A percentile compares a stretch with the other conserved stretches of the same genome.
These are phyloP conservation scores for Phataginus tetradactyla DNA, from an alignment of 2,797 vertebrate species.

Conservation along the genomic window DNA sequence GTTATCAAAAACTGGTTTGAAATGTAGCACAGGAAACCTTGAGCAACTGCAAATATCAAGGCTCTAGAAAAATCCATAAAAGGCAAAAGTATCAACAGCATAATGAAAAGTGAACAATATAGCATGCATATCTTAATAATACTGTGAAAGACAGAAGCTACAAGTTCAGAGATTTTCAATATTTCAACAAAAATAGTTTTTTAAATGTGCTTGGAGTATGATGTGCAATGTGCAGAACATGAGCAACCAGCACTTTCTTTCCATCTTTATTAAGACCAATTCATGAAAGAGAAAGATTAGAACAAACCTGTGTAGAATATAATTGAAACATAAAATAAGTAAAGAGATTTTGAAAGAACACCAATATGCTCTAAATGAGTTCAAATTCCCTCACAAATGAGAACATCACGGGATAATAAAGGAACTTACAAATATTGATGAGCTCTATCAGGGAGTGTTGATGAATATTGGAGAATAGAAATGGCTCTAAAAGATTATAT, in stretches of 20 bases:
- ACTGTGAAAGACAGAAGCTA: background rate
- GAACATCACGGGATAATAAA: background rate
- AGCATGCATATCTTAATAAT: background rate
- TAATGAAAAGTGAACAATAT: background rate
- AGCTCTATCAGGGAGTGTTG: background rate
- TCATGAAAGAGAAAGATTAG: background rate
- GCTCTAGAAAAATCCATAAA: background rate
- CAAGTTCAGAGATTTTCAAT: background rate
- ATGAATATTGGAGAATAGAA: background rate
- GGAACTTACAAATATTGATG: background rate
- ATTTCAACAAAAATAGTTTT: background rate
- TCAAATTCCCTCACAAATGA: constrained; percentile 24
- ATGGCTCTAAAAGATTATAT: background rate
- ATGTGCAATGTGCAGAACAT: background rate
- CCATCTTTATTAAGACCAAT: background rate
- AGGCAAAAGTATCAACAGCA: background rate
- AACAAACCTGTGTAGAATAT: background rate
- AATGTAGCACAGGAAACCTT: background rate
- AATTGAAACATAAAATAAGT: background rate
- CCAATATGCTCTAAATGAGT: background rate
- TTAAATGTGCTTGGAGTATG: background rate
- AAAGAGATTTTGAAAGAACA: background rate
- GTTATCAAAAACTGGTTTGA: background rate
- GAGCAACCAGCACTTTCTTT: background rate
- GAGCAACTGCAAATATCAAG: background rate